Evolutionary conservation across 2,888 invertebrate genomes (phyloP), one percentile per base, ranked within the genome.

Genomic region (Hyalella azteca): DNA sequence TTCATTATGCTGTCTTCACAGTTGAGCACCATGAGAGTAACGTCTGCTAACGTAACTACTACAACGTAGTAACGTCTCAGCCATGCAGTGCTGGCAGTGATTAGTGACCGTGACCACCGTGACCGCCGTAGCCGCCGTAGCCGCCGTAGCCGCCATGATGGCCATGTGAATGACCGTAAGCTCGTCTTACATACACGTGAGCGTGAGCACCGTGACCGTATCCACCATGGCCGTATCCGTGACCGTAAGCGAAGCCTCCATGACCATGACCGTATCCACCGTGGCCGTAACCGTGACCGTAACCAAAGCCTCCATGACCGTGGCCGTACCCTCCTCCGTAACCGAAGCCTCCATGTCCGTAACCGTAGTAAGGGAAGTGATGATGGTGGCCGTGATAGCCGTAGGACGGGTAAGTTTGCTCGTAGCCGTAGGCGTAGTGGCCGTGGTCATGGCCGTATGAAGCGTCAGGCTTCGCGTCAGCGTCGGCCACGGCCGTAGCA

Each of bases 161-260:
- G 9, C 66, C 66, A 29, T 66, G 39, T 3, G 36, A 32, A 19
- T 66, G 19, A 15, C 66, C 66, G 7, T 36, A 32, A 19, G 32
- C 13, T 13, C 66, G 29, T 7, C 59, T 36, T 13, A 36, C 13
- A 36, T 36, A 32, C 2, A 32, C 66, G 29, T 66, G 39, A 19
- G 36, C 66, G 19, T 36, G 36, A 36, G 32, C 7, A 4, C 66
- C 66, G 15, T 66, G 36, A 5, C 66, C 66, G 36, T 66, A 36
- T 36, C 66, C 66, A 29, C 66, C 66, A 11, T 66, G 66, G 15
- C 66, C 66, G n/a, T 66, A 66, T 4, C 66, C 66, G 15, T 45
- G 45, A 19, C 66, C 66, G 19, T 66, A 45, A 11, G 11, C 45
- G 45, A 11, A 19, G 11, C n/a, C n/a, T n/a, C 66, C 66, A 36